These are phyloP conservation scores for Staurois parvus DNA, from an alignment of 2,797 vertebrate species.

Conservation along the genomic window DNA sequence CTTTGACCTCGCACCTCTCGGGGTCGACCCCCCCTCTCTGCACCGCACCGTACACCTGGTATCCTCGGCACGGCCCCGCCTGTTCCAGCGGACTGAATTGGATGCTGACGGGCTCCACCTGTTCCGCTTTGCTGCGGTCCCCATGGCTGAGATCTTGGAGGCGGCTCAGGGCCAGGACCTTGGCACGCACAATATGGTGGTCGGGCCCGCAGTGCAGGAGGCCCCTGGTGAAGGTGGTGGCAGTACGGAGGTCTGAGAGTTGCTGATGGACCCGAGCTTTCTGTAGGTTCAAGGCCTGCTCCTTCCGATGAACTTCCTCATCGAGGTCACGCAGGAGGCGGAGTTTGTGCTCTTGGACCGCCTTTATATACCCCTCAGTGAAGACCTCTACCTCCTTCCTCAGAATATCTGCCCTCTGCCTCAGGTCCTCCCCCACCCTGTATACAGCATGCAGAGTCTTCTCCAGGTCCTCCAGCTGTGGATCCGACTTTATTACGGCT, in stretches of 20 bases:
- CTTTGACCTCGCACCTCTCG: slow-evolving; percentile 64
- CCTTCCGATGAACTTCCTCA: slow-evolving; percentile 79
- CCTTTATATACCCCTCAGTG: slow-evolving; percentile 79
- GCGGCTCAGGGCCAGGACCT: slow-evolving; percentile 81
- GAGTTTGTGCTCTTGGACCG: slow-evolving; percentile 83
- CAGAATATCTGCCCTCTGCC: slow-evolving; percentile 69
- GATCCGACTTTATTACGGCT: slow-evolving; percentile 78
- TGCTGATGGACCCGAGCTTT: slow-evolving; percentile 87
- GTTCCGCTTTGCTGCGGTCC: slow-evolving; percentile 68
- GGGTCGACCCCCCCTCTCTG: slow-evolving; percentile 80
- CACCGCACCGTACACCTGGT: slow-evolving; percentile 84
- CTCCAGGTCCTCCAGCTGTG: slow-evolving; percentile 77
- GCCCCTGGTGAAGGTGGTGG: slow-evolving; percentile 84
- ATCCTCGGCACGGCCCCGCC: slow-evolving; percentile 82
- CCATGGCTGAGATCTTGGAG: slow-evolving; percentile 78
- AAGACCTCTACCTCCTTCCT: slow-evolving; percentile 80
- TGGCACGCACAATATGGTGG: slow-evolving; percentile 85
- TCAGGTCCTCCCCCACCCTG: slow-evolving; percentile 71
- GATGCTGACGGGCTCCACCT: slow-evolving; percentile 74
- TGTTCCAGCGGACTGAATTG: slow-evolving; percentile 79
- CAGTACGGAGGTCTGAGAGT: slow-evolving; percentile 79
- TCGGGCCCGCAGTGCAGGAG: slow-evolving; percentile 84
- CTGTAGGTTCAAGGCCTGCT: slow-evolving; percentile 86
- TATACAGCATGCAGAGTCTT: slow-evolving; percentile 77
- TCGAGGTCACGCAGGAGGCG: slow-evolving; percentile 84